Percentiles rank a stretch among this genome's conserved stretches.
Conservation (phyloP, 30 jellyfish, hydroid and myxozoan species). For the Aurelia sp. region DNA sequence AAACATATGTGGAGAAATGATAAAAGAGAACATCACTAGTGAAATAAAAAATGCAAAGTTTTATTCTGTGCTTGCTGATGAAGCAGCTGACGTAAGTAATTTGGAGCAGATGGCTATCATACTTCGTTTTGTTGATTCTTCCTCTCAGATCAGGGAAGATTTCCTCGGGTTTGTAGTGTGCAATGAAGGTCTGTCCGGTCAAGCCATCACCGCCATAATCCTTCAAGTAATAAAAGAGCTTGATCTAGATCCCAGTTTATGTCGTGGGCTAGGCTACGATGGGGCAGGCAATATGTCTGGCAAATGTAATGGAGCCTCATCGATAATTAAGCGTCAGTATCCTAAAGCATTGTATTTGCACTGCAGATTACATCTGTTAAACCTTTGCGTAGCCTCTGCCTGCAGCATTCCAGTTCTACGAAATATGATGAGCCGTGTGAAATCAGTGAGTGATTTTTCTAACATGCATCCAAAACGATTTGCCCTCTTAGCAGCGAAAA, state of each 20-base stretch:
- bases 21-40: neutral
- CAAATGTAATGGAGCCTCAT: conserved; percentile 59
- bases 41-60: conserved; percentile 56
- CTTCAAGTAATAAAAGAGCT: neutral
- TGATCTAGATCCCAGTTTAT: conserved; percentile 13
- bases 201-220: conserved; percentile 15
- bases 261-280: conserved; percentile 77
- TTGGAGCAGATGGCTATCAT: conserved; percentile 56
- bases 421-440: conserved; percentile 71
- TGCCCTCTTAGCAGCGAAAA: conserved; percentile 1
- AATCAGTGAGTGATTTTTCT: conserved; percentile 24
- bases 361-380: conserved; percentile 62
- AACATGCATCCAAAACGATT: conserved; percentile 23
- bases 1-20: conserved; percentile 29
- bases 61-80: conserved; percentile 66
- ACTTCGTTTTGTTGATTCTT: conserved; percentile 7
- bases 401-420: conserved; percentile 41
- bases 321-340: neutral
- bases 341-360: conserved; percentile 69
- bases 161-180: conserved; percentile 51
- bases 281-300: conserved; percentile 91
- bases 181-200: conserved; percentile 56
- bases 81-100: conserved; percentile 60
- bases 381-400: conserved; percentile 63
- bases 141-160: conserved; percentile 39